Conservation (phyloP, 2,797 vertebrate genomes). For the Lateolabrax maculatus region DNA sequence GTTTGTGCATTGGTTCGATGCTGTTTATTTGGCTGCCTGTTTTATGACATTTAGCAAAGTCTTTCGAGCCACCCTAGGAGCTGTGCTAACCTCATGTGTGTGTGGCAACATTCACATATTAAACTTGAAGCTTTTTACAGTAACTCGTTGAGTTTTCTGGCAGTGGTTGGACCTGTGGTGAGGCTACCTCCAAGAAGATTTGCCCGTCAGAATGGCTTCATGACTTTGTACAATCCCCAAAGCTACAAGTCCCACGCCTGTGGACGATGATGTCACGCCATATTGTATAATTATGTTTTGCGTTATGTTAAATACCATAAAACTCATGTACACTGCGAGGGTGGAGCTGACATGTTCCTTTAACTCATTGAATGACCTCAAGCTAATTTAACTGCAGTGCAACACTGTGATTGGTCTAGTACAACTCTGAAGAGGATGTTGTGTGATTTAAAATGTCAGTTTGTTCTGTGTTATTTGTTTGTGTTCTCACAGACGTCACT, state of each 20-base stretch:
- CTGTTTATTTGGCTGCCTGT: constrained; percentile 76
- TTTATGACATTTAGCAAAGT: constrained; percentile 75
- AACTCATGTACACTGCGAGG: constrained; percentile 68
- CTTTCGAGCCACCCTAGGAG: constrained; percentile 61
- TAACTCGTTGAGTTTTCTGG: constrained; percentile 63
- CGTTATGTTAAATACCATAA: constrained; percentile 74
- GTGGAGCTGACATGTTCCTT: constrained; percentile 75
- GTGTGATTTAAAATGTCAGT: constrained; percentile 62
- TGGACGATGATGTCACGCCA: constrained; percentile 68
- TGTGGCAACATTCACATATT: constrained; percentile 62
- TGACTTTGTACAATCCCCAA: constrained; percentile 55
- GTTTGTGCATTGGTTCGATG: constrained; percentile 75
- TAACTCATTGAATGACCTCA: constrained; percentile 80
- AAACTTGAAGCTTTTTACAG: constrained; percentile 68
- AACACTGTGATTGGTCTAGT: constrained; percentile 42
- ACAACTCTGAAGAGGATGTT: constrained; percentile 34
- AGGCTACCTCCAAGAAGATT: constrained; percentile 62
- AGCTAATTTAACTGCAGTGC: constrained; percentile 59
- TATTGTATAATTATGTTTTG: constrained; percentile 70
- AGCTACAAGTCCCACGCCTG: constrained; percentile 64
- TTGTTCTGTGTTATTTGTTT: constrained; percentile 59
- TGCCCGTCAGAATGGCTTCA: constrained; percentile 42
- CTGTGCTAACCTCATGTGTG: constrained; percentile 50
- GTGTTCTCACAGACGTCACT: constrained; percentile 59
- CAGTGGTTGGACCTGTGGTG: constrained; percentile 60